A percentile compares a stretch with the other conserved stretches of the same genome.
Conservation (phyloP, 2,113 vertebrate genomes). For the Oxygymnocypris stewartii region DNA sequence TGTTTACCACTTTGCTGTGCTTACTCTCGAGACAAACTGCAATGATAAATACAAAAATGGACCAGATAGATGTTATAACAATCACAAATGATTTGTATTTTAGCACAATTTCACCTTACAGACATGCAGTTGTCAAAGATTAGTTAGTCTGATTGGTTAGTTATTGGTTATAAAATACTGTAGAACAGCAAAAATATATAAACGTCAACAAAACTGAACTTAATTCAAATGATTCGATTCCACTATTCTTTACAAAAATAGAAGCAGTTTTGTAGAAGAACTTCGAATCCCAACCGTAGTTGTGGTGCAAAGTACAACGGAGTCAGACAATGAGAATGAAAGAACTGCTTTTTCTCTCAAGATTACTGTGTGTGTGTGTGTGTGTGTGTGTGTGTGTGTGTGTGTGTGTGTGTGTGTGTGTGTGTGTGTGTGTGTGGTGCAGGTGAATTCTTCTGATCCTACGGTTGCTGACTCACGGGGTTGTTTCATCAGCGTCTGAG, state of each 20-base stretch:
- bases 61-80: neutral
- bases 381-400: no score
- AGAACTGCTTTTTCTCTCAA: neutral
- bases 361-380: no score
- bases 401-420: neutral
- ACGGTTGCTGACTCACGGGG: slow-evolving; percentile 17
- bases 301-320: neutral
- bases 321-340: slow-evolving; percentile 23
- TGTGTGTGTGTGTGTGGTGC: slow-evolving; percentile 26
- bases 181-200: neutral
- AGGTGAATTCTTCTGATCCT: slow-evolving; percentile 27
- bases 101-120: neutral
- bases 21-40: neutral
- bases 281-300: neutral
- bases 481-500: slow-evolving; percentile 36
- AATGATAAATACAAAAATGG: neutral
- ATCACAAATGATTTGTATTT: neutral
- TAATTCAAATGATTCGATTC: neutral
- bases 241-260: neutral
- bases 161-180: neutral
- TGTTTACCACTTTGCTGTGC: neutral
- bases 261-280: neutral
- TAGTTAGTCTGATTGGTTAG: neutral
- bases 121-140: neutral
- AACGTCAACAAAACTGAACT: neutral